Conservation (phyloP, 37 sponge, comb jelly and placozoan species). For the Dysidea cf. avara region DNA sequence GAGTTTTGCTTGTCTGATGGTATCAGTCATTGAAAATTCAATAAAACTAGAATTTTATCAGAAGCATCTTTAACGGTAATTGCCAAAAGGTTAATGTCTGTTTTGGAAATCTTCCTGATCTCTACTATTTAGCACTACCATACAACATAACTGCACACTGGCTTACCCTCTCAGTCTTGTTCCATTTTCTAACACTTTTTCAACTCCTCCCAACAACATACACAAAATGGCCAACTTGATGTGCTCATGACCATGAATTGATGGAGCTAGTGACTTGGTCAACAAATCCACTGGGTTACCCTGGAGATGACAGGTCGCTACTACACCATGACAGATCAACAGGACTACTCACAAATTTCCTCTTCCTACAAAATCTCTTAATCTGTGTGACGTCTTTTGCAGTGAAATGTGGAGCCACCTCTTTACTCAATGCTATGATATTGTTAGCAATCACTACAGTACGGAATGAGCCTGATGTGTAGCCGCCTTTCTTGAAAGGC, state of each 20-base stretch:
- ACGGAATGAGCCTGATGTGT: conserved; percentile 88
- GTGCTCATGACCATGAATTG: conserved; percentile 91
- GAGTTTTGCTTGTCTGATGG: no score
- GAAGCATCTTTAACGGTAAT: no score
- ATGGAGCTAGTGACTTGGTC: conserved; percentile 94
- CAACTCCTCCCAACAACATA: conserved; percentile 94
- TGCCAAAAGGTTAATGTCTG: no score
- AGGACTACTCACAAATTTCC: conserved; percentile 2
- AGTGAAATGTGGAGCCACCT: conserved; percentile 79
- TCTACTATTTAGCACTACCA: no score
- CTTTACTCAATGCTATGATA: conserved; percentile 72
- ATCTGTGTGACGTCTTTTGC: conserved; percentile 82
- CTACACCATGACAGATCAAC: not conserved
- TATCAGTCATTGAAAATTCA: no score
- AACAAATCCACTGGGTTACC: conserved; percentile 85
- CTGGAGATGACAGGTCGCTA: conserved; percentile 2
- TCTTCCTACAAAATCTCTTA: conserved; percentile 47
- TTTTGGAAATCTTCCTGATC: no score
- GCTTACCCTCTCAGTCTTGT: conserved; percentile 87
- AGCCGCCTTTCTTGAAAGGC: conserved; percentile 85
- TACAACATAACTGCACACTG: no score
- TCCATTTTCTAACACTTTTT: conserved; percentile 95
- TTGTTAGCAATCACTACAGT: conserved; percentile 89
- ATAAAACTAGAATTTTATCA: no score
- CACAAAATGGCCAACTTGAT: conserved; percentile 95